Percentiles rank a stretch among this genome's conserved stretches.
These are phyloP conservation scores for Cataglyphis altisquamis DNA, from an alignment of 2,888 invertebrate genomes.

Conservation along the genomic window DNA sequence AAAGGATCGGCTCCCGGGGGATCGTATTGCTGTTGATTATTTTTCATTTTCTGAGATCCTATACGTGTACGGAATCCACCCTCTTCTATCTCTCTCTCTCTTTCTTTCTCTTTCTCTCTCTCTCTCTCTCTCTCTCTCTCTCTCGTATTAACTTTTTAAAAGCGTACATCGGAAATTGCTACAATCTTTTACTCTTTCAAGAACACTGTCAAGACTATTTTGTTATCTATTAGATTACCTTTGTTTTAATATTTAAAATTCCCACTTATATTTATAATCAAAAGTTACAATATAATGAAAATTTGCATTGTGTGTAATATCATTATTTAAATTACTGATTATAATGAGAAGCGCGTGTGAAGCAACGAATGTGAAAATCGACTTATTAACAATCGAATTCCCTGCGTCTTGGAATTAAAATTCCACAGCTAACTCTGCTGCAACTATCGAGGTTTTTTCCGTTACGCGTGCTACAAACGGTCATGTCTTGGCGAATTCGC, in stretches of 20 bases:
- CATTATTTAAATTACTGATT: neutral
- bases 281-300: neutral
- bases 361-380: conserved; percentile 1
- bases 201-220: conserved; percentile 54
- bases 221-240: neutral
- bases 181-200: conserved; percentile 55
- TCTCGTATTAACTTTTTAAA: neutral
- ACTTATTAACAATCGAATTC: neutral
- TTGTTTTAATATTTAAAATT: neutral
- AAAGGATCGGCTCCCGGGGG: conserved; percentile 32
- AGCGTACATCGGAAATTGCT: neutral
- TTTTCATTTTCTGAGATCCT: conserved; percentile 43
- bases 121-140: neutral
- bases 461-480: conserved; percentile 6
- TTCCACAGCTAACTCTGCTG: neutral
- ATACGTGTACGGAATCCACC: conserved; percentile 26
- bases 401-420: conserved; percentile 8
- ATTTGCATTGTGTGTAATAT: neutral
- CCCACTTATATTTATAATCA: neutral
- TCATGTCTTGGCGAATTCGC: conserved; percentile 73
- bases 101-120: neutral
- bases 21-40: conserved; percentile 41
- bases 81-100: neutral
- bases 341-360: neutral
- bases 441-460: conserved; percentile 3